Base-by-base conservation (phyloP, 2,888 invertebrate species). In the Entomobrya proxima region DNA sequence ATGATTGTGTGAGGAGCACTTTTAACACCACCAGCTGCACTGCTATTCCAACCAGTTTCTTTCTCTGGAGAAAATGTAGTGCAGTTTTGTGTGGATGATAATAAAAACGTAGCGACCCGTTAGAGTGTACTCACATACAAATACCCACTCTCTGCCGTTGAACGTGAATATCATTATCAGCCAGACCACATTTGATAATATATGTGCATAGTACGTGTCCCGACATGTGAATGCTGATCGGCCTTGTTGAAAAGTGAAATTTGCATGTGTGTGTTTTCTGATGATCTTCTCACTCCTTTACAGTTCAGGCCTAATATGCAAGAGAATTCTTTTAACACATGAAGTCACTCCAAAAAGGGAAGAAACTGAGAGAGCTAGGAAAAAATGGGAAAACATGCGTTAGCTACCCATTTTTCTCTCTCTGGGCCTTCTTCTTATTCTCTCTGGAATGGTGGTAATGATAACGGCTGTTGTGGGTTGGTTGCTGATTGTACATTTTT, bases 141-240 rank as follows among this genome's bases (percentile, higher is more conserved):
- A 24, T 52, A n/a, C 7, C 18, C 52, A 3, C 3, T n/a, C n/a
- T 13, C 52, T 18, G 52, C 21, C n/a, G 72, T 40, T 37, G 37
- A 61, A 74, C 81, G 72, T 58, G 81, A 81, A 61, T 81, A 72
- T 74, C 55, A 81, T 81, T 72, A 81, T 81, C 72, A 61, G 15
- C 35, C 32, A 30, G 32, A 24, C 47, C 40, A 58, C 77, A 78
- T 44, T 64, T 13, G 35, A 47, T 44, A 72, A 72, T 30, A 47
- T 72, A 72, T 72, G 72, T 35, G 61, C 61, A 3, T 15, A 61
- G n/a, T 32, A 35, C 35, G 61, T 61, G 35, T 24, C 18, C 5
- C 15, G 58, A 58, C n/a, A 30, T 58, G 18, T 32, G 35, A 15
- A 55, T 55, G 35, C 11, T 32, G 35, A 32, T 61, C 61, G 18